Evolutionary conservation across 2,888 invertebrate species (phyloP).

Genomic region (Orgyia antiqua): DNA sequence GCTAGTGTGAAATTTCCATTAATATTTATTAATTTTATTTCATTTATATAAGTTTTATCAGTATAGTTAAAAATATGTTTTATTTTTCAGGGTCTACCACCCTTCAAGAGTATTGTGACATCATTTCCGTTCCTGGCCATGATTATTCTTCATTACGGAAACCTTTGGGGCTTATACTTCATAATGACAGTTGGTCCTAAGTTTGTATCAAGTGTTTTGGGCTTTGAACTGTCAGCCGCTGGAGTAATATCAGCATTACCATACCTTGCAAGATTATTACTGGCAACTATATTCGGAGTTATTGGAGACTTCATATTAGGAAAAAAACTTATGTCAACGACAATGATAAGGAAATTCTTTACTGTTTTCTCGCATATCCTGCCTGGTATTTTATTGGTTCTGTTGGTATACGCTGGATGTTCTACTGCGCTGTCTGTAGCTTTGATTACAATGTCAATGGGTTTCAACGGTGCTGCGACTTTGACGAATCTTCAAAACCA

Average conservation of each 20-base stretch:
- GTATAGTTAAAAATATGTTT: neutral
- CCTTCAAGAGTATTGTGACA: constrained; percentile 78
- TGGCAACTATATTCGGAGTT: constrained; percentile 84
- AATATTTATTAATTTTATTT: too few species aligned
- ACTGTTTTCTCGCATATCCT: constrained; percentile 79
- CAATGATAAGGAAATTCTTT: constrained; percentile 80
- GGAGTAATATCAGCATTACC: constrained; percentile 84
- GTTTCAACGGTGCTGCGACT: constrained; percentile 81
- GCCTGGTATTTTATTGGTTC: constrained; percentile 70
- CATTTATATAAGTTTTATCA: too few species aligned
- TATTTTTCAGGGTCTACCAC: constrained; percentile 79
- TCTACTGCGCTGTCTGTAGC: constrained; percentile 80
- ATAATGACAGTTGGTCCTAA: constrained; percentile 87
- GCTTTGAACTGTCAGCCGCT: constrained; percentile 83
- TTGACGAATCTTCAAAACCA: constrained; percentile 80
- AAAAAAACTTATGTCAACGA: constrained; percentile 58
- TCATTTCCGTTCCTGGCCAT: constrained; percentile 85
- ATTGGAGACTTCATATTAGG: constrained; percentile 80
- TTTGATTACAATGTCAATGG: constrained; percentile 82
- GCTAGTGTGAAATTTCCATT: too few species aligned
- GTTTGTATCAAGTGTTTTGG: constrained; percentile 84
- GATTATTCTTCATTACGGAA: constrained; percentile 83
- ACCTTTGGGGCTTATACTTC: constrained; percentile 86
- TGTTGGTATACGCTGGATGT: constrained; percentile 80
- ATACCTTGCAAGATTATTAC: constrained; percentile 82